A percentile compares a stretch with the other conserved stretches of the same genome.
phyloP scores from a whole-genome alignment of 1,140 invertebrate species.

The Battus philenor region DNA sequence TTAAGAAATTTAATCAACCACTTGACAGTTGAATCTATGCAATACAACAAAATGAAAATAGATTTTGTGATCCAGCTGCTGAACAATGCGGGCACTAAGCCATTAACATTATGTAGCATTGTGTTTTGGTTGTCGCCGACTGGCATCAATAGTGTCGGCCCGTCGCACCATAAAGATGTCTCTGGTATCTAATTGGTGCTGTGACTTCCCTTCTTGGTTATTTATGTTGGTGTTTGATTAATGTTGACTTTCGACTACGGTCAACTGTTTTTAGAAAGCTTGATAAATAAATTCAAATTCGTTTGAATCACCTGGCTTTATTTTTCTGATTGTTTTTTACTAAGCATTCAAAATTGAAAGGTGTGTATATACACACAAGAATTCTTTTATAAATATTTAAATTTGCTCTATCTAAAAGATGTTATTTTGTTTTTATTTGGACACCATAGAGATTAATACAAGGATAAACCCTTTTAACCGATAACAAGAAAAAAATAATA shows the following conservation, averaged over 20 bases:
- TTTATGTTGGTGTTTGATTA: conserved; percentile 13
- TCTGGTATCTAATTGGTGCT: conserved; percentile 17
- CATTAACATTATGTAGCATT: conserved; percentile 25
- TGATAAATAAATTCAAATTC: conserved; percentile 1
- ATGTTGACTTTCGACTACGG: conserved; percentile 6
- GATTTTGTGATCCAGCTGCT: not conserved
- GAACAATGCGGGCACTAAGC: conserved; percentile 19
- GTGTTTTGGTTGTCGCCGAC: conserved; percentile 19
- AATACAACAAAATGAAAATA: not conserved
- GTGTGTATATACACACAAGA: too few species aligned
- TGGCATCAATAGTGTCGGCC: conserved; percentile 12
- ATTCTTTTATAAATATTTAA: too few species aligned
- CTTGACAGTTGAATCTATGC: not conserved
- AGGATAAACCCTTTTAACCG: too few species aligned
- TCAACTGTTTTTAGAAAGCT: conserved; percentile 11
- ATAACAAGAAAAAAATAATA: too few species aligned
- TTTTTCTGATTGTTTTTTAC: too few species aligned
- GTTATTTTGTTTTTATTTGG: too few species aligned
- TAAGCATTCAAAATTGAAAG: too few species aligned
- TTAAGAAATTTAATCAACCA: too few species aligned
- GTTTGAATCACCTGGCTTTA: too few species aligned
- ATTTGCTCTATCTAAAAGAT: too few species aligned
- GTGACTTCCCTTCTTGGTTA: conserved; percentile 16
- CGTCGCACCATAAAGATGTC: conserved; percentile 16
- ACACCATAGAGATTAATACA: too few species aligned